A percentile compares a stretch with the other conserved stretches of the same genome.
Evolutionary conservation across 2,888 invertebrate species (phyloP).

Genomic region (Punctoribates punctum): DNA sequence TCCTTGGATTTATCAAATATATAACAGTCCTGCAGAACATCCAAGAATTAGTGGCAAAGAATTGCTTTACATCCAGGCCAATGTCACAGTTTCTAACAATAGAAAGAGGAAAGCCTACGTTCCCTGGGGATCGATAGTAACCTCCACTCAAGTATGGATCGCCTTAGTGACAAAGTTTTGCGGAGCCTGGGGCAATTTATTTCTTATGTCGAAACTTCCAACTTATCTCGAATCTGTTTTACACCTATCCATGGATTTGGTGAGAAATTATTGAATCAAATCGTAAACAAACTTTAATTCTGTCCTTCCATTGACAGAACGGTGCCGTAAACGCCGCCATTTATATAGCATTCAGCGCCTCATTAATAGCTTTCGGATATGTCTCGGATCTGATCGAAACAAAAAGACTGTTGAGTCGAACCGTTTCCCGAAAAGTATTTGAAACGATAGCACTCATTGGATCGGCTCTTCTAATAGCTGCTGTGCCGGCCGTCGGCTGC

Average conservation of each 20-base stretch:
- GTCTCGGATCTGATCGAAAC: conserved; percentile 47
- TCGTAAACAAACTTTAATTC: background rate
- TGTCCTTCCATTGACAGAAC: conserved; percentile 44
- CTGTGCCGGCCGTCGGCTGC: conserved; percentile 47
- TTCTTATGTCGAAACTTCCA: conserved; percentile 49
- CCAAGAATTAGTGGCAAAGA: conserved; percentile 68
- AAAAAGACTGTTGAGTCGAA: conserved; percentile 46
- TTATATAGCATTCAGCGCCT: conserved; percentile 47
- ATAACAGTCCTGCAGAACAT: conserved; percentile 70
- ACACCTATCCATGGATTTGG: conserved; percentile 48
- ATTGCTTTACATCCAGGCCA: conserved; percentile 66
- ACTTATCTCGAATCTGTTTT: conserved; percentile 48
- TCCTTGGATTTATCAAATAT: conserved; percentile 54
- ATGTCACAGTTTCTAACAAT: background rate
- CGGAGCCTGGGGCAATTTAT: conserved; percentile 49
- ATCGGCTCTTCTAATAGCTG: conserved; percentile 45
- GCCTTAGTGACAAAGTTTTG: conserved; percentile 48
- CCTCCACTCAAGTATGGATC: conserved; percentile 48
- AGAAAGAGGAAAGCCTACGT: conserved; percentile 43
- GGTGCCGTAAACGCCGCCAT: conserved; percentile 48
- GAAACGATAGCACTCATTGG: conserved; percentile 47
- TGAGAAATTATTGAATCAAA: conserved; percentile 37
- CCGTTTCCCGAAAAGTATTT: conserved; percentile 48
- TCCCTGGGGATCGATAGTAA: conserved; percentile 48
- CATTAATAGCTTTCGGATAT: conserved; percentile 47